Conservation (phyloP, 2,888 invertebrate species). For the Dryocosmus kuriphilus region DNA sequence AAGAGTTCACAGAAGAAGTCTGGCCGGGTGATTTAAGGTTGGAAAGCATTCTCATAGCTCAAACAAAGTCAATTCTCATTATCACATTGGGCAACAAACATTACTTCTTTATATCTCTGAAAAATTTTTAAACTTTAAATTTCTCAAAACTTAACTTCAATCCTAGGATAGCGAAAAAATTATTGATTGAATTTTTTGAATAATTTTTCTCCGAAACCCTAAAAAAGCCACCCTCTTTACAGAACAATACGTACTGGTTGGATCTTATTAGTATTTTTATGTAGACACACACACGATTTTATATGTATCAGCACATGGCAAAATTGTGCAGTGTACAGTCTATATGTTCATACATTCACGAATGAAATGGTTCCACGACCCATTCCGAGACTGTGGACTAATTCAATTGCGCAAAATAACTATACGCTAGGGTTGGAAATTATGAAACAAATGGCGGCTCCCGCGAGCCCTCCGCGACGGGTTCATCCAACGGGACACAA, state of each 20-base stretch:
- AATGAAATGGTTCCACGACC: slow-evolving; percentile 17
- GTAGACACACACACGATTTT: background rate
- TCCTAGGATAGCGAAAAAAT: too few relatives aligned
- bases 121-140: too few relatives aligned
- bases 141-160: too few relatives aligned
- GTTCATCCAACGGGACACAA: slow-evolving; percentile 47
- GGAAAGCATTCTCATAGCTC: background rate
- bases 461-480: slow-evolving; percentile 38
- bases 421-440: slow-evolving; percentile 49
- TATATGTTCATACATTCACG: background rate
- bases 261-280: too few relatives aligned
- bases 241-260: too few relatives aligned
- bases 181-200: too few relatives aligned
- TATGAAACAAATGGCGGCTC: slow-evolving; percentile 58
- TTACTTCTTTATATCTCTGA: too few relatives aligned
- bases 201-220: too few relatives aligned
- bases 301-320: background rate
- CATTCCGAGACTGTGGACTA: slow-evolving; percentile 54
- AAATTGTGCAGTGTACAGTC: background rate
- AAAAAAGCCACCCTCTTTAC: too few relatives aligned
- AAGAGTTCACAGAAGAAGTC: background rate
- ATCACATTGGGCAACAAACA: too few relatives aligned
- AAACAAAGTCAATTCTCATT: background rate
- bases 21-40: background rate
- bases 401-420: slow-evolving; percentile 58